These are phyloP conservation scores for Fratercula arctica DNA, from an alignment of 2,797 vertebrate genomes.

Conservation along the genomic window DNA sequence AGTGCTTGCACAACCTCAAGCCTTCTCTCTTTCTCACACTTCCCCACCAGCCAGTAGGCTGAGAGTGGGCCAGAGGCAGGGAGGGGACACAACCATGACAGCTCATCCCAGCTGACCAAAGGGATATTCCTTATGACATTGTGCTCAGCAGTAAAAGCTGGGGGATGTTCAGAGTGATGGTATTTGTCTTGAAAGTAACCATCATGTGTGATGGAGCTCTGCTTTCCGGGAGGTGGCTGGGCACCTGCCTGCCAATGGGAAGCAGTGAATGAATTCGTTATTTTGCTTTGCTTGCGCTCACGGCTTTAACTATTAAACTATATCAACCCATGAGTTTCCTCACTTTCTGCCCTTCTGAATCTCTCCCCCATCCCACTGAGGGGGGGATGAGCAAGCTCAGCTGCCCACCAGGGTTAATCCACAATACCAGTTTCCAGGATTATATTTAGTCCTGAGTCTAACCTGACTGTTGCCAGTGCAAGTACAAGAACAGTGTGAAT, in stretches of 20 bases:
- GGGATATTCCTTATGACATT: not conserved
- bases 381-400: not conserved
- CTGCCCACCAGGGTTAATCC: not conserved
- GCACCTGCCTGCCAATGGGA: not conserved
- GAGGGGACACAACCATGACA: not conserved
- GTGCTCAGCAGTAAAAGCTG: not conserved
- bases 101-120: not conserved
- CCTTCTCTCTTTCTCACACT: not conserved
- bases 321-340: not conserved
- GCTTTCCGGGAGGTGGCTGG: not conserved
- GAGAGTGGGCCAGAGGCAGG: not conserved
- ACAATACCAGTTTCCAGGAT: not conserved
- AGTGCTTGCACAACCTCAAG: not conserved
- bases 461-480: not conserved
- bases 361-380: not conserved
- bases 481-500: not conserved
- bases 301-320: not conserved
- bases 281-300: not conserved
- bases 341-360: not conserved
- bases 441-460: not conserved
- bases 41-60: not conserved
- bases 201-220: accelerated
- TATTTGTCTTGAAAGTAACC: not conserved
- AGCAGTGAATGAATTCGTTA: not conserved
- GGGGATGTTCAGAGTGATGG: accelerated